Percentiles rank a stretch among this genome's conserved stretches.
Evolutionary conservation across 2,888 invertebrate genomes (phyloP).

Genomic region (Plagiodera versicolora): DNA sequence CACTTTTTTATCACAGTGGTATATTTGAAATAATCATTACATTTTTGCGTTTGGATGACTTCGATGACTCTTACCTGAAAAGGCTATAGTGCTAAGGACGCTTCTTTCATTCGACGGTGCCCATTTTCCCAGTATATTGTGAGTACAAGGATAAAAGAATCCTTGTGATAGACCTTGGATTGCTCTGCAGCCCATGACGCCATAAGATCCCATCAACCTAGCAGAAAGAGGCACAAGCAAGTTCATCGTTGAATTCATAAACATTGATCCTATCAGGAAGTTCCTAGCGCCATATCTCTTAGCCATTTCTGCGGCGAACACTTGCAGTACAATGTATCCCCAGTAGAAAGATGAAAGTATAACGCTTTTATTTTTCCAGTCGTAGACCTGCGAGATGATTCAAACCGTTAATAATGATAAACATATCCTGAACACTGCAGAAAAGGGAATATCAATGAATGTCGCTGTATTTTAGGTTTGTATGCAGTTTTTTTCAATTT

Average conservation of each 20-base stretch:
- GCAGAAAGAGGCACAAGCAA: slow-evolving; percentile 62
- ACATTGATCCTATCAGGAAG: slow-evolving; percentile 61
- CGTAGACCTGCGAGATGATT: slow-evolving; percentile 55
- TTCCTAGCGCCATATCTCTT: slow-evolving; percentile 73
- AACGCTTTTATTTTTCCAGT: slow-evolving; percentile 59
- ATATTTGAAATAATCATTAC: neutral
- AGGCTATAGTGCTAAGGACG: slow-evolving; percentile 9
- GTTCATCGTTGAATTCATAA: slow-evolving; percentile 61
- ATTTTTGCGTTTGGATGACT: neutral
- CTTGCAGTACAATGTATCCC: slow-evolving; percentile 74
- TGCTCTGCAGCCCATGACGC: slow-evolving; percentile 67
- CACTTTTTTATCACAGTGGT: no score
- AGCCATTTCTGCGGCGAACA: slow-evolving; percentile 71
- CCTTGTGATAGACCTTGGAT: slow-evolving; percentile 73
- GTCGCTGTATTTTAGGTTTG: no score
- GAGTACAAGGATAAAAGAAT: slow-evolving; percentile 69
- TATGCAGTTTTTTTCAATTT: no score
- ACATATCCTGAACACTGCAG: no score
- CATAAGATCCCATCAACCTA: slow-evolving; percentile 48
- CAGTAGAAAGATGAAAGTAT: slow-evolving; percentile 76
- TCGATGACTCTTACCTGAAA: slow-evolving; percentile 16
- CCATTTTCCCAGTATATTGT: slow-evolving; percentile 76
- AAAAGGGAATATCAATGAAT: no score
- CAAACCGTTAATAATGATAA: no score
- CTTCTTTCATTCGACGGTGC: slow-evolving; percentile 20